Evolutionary conservation across 2,797 vertebrate genomes (phyloP).

Genomic region (Sebastes vulpes): DNA sequence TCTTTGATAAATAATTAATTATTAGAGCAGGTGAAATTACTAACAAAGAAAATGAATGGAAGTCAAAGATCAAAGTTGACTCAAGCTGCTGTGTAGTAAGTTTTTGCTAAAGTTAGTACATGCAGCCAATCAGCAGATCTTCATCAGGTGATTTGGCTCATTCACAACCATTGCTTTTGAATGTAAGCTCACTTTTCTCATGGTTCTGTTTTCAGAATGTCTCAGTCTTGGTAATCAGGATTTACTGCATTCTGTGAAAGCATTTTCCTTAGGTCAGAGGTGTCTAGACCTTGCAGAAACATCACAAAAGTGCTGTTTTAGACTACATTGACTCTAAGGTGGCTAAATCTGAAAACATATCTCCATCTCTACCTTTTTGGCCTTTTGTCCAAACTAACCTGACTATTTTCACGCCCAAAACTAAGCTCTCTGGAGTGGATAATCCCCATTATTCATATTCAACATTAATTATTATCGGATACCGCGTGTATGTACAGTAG

Average conservation of each 20-base stretch:
- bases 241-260: neutral
- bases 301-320: constrained; percentile 1
- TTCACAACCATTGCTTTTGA: neutral
- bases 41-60: neutral
- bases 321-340: neutral
- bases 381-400: neutral
- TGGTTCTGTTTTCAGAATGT: neutral
- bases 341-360: neutral
- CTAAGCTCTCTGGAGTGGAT: neutral
- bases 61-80: neutral
- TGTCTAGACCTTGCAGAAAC: neutral
- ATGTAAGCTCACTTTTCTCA: neutral
- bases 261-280: neutral
- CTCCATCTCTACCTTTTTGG: neutral
- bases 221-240: neutral
- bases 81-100: neutral
- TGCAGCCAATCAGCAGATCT: neutral
- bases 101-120: neutral
- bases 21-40: neutral
- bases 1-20: neutral
- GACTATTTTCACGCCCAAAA: neutral
- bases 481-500: neutral
- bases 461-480: neutral
- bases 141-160: neutral
- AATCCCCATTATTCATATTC: neutral